Evolutionary conservation across 2,113 vertebrate species (phyloP).

Genomic region (Chamaea fasciata): DNA sequence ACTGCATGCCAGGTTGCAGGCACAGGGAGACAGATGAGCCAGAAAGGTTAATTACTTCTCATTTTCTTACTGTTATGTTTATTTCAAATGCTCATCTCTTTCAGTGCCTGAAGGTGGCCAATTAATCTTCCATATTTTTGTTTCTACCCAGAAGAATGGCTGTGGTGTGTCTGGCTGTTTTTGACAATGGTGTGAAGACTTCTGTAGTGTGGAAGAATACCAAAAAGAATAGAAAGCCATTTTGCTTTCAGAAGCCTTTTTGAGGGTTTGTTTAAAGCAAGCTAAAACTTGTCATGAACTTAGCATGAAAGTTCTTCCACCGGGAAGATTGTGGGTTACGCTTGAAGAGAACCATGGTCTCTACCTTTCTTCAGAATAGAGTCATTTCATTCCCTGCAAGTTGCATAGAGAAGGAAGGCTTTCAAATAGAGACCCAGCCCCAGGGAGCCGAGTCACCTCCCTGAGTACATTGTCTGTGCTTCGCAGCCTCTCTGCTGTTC

Average conservation of each 20-base stretch:
- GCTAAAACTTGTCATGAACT: background rate
- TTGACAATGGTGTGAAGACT: background rate
- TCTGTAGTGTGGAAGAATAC: background rate
- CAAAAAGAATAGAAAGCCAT: background rate
- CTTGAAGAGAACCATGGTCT: background rate
- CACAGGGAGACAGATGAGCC: background rate
- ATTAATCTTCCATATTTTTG: slow-evolving; percentile 28
- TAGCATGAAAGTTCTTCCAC: background rate
- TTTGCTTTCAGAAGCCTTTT: background rate
- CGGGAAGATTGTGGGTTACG: background rate
- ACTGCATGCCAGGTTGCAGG: background rate
- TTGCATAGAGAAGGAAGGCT: background rate
- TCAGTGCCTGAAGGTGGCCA: slow-evolving; percentile 22
- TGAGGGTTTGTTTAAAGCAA: background rate
- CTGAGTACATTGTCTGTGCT: background rate
- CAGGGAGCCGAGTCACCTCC: background rate
- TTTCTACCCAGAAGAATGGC: slow-evolving; percentile 3
- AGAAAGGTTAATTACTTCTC: slow-evolving; percentile 58
- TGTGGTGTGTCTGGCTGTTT: background rate
- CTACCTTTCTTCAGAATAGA: background rate
- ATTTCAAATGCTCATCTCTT: slow-evolving; percentile 46
- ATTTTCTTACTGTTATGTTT: slow-evolving; percentile 55
- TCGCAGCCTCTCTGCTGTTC: background rate
- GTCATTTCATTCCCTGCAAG: background rate
- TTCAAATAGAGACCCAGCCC: background rate